Percentiles rank a stretch among this genome's conserved stretches.
phyloP scores from a whole-genome alignment of 2,888 invertebrate species.

The Neoascia interrupta region DNA sequence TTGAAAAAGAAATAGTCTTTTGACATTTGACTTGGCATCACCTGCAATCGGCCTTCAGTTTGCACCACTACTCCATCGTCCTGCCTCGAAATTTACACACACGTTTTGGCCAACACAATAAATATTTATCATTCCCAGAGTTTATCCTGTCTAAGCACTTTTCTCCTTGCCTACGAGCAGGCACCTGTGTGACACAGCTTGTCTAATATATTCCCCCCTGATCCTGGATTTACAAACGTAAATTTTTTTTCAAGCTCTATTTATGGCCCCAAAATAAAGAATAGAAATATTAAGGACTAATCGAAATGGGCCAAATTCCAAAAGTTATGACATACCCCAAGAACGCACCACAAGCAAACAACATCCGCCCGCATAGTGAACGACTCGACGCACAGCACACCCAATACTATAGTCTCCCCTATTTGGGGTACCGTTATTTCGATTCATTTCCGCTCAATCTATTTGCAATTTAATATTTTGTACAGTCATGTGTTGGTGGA shows the following conservation, averaged over 20 bases:
- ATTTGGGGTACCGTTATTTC: neutral
- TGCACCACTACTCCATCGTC: no score
- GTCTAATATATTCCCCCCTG: slow-evolving; percentile 36
- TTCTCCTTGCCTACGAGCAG: no score
- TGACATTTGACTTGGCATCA: no score
- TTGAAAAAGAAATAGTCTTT: no score
- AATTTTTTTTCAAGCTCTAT: slow-evolving; percentile 18
- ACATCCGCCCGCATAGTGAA: slow-evolving; percentile 22
- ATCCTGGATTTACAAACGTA: slow-evolving; percentile 39
- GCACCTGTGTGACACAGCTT: slow-evolving; percentile 17
- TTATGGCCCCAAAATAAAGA: slow-evolving; percentile 38
- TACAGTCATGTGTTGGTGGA: slow-evolving; percentile 5
- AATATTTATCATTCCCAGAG: slow-evolving; percentile 39
- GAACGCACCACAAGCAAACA: slow-evolving; percentile 14
- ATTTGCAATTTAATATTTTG: slow-evolving; percentile 64
- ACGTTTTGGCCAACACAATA: slow-evolving; percentile 45
- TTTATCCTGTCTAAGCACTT: slow-evolving; percentile 25
- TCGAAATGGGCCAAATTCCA: slow-evolving; percentile 55
- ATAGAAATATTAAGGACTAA: slow-evolving; percentile 53
- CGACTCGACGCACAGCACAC: no score
- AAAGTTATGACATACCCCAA: slow-evolving; percentile 32
- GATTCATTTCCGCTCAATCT: slow-evolving; percentile 60
- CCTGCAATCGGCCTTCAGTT: no score
- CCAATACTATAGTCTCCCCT: no score
- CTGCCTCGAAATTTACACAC: slow-evolving; percentile 37